Conservation (phyloP, 1,140 invertebrate species). For the Orchesella cincta region DNA sequence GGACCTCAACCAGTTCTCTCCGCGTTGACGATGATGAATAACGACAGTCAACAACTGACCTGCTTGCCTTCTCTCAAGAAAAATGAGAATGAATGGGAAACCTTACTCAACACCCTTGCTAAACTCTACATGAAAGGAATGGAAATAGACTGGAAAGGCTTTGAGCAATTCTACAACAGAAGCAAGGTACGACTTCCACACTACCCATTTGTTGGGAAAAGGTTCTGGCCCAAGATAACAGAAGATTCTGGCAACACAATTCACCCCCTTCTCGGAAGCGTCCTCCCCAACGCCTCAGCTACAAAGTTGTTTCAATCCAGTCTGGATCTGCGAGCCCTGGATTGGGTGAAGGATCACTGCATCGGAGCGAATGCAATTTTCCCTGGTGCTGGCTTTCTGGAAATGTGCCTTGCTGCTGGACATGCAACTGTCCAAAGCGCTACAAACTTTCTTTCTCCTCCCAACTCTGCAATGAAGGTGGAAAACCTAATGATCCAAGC, state of each 20-base stretch:
- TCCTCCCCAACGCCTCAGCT: constrained; percentile 12
- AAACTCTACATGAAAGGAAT: constrained; percentile 36
- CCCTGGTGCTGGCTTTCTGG: constrained; percentile 38
- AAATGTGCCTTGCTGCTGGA: constrained; percentile 27
- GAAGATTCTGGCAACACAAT: not conserved
- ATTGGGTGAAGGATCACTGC: constrained; percentile 35
- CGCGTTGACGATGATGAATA: not conserved
- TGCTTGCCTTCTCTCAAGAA: constrained; percentile 34
- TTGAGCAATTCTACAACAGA: constrained; percentile 12
- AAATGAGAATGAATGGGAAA: constrained; percentile 36
- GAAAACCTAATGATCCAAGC: no score
- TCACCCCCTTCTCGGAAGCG: constrained; percentile 36
- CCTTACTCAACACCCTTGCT: constrained; percentile 25
- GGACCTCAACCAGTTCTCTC: constrained; percentile 21
- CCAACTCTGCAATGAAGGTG: no score
- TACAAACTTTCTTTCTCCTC: no score
- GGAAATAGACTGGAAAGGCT: constrained; percentile 38
- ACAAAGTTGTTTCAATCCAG: constrained; percentile 16
- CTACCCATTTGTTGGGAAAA: constrained; percentile 37
- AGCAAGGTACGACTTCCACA: constrained; percentile 30
- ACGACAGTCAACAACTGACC: not conserved
- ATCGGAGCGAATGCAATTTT: constrained; percentile 34
- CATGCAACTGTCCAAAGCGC: not conserved
- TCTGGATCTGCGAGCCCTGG: constrained; percentile 1
- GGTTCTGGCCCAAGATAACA: constrained; percentile 21